Evolutionary conservation across 2,113 vertebrate genomes (phyloP).

Genomic region (Phaetusa simplex): DNA sequence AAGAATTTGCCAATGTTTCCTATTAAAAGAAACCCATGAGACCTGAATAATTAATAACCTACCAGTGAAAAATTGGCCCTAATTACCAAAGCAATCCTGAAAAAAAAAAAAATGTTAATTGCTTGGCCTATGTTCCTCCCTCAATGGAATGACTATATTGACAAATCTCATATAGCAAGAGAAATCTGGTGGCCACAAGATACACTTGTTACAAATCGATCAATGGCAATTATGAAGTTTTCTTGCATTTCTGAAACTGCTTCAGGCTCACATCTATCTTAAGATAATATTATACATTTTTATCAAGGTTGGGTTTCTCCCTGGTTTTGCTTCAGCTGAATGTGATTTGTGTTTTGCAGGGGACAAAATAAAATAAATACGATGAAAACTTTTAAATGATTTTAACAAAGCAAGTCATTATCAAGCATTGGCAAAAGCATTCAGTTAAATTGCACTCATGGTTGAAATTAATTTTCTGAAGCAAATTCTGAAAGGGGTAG

Average conservation of each 20-base stretch:
- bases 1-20: neutral
- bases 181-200: conserved; percentile 17
- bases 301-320: neutral
- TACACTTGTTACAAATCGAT: conserved; percentile 43
- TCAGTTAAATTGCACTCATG: neutral
- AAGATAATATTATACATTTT: neutral
- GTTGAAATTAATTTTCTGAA: conserved; percentile 65
- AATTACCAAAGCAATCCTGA: conserved; percentile 45
- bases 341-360: neutral
- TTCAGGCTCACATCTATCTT: neutral
- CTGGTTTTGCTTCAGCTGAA: neutral
- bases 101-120: conserved; percentile 44
- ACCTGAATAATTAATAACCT: conserved; percentile 64
- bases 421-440: conserved; percentile 3
- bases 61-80: conserved; percentile 43
- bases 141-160: conserved; percentile 45
- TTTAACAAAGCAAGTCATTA: conserved; percentile 41
- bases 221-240: conserved; percentile 56
- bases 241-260: conserved; percentile 32
- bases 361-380: neutral
- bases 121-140: conserved; percentile 44
- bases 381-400: neutral
- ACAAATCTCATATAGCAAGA: conserved; percentile 26
- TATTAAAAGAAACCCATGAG: conserved; percentile 12
- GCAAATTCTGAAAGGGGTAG: conserved; percentile 46